Base-by-base conservation (phyloP, 1,140 invertebrate genomes). In the Zelostemma sp. region DNA sequence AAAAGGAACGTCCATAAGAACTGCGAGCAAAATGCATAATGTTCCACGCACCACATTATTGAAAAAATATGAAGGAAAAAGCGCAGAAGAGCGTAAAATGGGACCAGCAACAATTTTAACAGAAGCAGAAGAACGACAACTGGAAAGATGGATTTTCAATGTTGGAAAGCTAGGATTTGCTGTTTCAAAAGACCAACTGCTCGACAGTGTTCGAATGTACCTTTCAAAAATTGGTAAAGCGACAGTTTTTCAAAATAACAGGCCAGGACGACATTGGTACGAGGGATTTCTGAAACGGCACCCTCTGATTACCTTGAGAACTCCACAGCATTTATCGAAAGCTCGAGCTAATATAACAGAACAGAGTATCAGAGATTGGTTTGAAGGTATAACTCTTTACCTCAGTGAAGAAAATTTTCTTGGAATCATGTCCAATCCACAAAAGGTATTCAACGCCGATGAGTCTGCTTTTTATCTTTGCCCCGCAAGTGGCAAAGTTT, bases 391-490 rank as follows among this genome's bases (percentile, higher is more conserved):
- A 12, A 11, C 48, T 6, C 16, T 25, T 4, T 64, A 73, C 64
- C 67, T 76, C 15, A 43, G 58, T 16, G 18, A 67, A 28, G 65
- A 76, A 40, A 33, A 65, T n/a, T 67, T 56, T 43, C 40, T 46
- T 8, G 45, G 73, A 11, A 68, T 73, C 19, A 54, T 73, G 64
- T 67, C 77, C 49, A 38, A 75, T 58, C 73, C 69, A 16, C 15
- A 49, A 2, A 51, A 66, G 55, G 48, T 82, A 17, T 79, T 72
- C 38, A 83, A 82, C 62, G 65, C 65, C 6, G 77, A 83, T 53
- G 81, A 84, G 68, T 74, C 71, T n/a, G 62, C 67, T 49, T 80
- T 84, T 59, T 49, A 65, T 9, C 35, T 82, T 8, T 75, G 72
- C 33, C 79, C 78, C 19, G 75, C 74, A 71, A 75, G 31, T 35